Evolutionary conservation across 2,888 invertebrate species (phyloP).

Genomic region (Erynnis tages): DNA sequence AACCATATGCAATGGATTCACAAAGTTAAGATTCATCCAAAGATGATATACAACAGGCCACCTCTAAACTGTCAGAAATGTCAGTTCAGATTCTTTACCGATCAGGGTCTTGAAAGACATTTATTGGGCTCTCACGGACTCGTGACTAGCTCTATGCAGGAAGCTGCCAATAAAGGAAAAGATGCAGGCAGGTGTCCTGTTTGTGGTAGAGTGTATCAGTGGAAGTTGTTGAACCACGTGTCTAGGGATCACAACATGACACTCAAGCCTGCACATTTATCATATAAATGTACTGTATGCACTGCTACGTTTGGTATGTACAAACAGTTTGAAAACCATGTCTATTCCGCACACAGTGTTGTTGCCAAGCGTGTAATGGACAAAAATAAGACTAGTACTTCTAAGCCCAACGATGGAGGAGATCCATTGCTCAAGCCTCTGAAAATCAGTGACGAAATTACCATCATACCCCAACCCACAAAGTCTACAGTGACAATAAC

Average conservation of each 20-base stretch:
- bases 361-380: conserved; percentile 94
- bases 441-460: conserved; percentile 95
- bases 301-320: conserved; percentile 98
- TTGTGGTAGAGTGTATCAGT: conserved; percentile 90
- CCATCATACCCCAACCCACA: conserved; percentile 94
- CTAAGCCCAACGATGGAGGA: conserved; percentile 49
- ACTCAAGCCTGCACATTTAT: conserved; percentile 94
- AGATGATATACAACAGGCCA: conserved; percentile 97
- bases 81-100: conserved; percentile 97
- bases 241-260: conserved; percentile 96
- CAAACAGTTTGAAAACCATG: conserved; percentile 97
- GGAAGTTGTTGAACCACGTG: conserved; percentile 96
- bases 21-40: conserved; percentile 97
- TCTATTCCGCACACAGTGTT: conserved; percentile 96
- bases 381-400: conserved; percentile 81
- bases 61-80: conserved; percentile 98
- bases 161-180: conserved; percentile 96
- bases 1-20: conserved; percentile 99
- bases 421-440: conserved; percentile 88
- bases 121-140: conserved; percentile 96
- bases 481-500: conserved; percentile 71
- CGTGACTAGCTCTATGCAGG: conserved; percentile 97
- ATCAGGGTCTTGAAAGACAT: conserved; percentile 97
- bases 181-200: conserved; percentile 97
- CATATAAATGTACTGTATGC: conserved; percentile 97